Base-by-base conservation (phyloP, 1,140 invertebrate species). In the Psix sp. region DNA sequence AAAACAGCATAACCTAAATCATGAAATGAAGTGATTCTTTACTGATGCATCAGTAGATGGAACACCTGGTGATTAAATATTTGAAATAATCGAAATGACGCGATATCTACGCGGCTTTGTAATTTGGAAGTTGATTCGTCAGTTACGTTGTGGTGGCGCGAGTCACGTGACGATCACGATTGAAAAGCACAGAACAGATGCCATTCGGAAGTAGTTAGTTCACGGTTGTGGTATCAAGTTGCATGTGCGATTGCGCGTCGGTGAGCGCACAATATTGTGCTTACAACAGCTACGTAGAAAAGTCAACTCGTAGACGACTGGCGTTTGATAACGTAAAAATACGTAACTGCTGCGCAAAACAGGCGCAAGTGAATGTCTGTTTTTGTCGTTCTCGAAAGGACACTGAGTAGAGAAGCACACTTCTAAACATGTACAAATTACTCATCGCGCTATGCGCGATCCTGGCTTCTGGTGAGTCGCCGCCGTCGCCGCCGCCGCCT, bases 361-460 rank as follows among this genome's bases (percentile, higher is more conserved):
- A 38, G 16, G 31, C 42, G 33, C 14, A 42, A 29, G 42, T 66
- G 42, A 48, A 66, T 49, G 43, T 26, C n/a, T 31, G 26, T 6
- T n/a, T 24, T 49, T 66, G 4, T 14, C 26, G n/a, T 29, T 10
- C 7, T n/a, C 7, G 7, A n/a, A 29, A 29, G 26, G 26, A 29
- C 7, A 5, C 21, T 24, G 21, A n/a, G n/a, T n/a, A n/a, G n/a
- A n/a, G n/a, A n/a, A n/a, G n/a, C n/a, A n/a, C n/a, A n/a, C n/a
- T n/a, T n/a, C n/a, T 24, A 48, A 80, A 73, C 43, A 86, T 86
- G 84, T 82, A 80, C 66, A 49, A 54, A 77, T 75, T 74, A 26
- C 38, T 82, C 35, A 57, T 85, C 76, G 78, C 78, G 79, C 74
- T 86, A 4, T 68, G 81, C 77, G 79, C 82, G 73, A 77, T 82